Evolutionary conservation across 2,797 vertebrate species (phyloP), one percentile per base, ranked within the genome.

Genomic region (Coregonus sp.): DNA sequence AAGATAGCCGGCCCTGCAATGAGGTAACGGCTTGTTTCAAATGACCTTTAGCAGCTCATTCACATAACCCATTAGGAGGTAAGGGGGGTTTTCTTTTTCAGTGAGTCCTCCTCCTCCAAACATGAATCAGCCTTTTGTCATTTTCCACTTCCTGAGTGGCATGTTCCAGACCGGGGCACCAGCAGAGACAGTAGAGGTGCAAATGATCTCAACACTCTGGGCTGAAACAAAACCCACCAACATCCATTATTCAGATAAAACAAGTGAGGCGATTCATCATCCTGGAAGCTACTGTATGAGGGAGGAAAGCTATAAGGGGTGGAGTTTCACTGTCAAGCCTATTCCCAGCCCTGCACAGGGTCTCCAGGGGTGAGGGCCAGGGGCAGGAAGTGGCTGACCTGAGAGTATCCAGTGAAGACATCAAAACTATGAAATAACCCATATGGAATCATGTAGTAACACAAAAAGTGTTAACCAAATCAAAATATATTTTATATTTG

Each of bases 171-270:
- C 71, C 16, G 52, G 33, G 50, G 71, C 29, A 35, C 31, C 15
- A 37, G n/a, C 68, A 72, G 50, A 6, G 54, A 66, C 31, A 20
- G 33, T 11, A 63, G 37, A 50, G 70, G 40, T 70, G 63, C 70
- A 72, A 75, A 70, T 73, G 76, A 73, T 75, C 80, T 63, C 33
- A 33, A 72, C 68, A 74, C 69, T 78, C 31, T 37, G 47, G 65
- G 29, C 25, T 78, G 76, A 75, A 81, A 75, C 70, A 67, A 63
- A 72, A 47, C 52, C 67, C 72, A 16, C 4, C 61, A 18, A 69
- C 76, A 81, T 81, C 61, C 51, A 81, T 81, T 78, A 81, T 81
- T 81, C 69, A 81, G 29, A 78, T 70, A 29, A 72, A 4, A 72
- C 73, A 70, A 78, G 56, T 81, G 70, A 68, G 65, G 63, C 25